Evolutionary conservation across 2,888 invertebrate species (phyloP), one percentile per base, ranked within the genome.

Genomic region (Meteorus cinctellus): DNA sequence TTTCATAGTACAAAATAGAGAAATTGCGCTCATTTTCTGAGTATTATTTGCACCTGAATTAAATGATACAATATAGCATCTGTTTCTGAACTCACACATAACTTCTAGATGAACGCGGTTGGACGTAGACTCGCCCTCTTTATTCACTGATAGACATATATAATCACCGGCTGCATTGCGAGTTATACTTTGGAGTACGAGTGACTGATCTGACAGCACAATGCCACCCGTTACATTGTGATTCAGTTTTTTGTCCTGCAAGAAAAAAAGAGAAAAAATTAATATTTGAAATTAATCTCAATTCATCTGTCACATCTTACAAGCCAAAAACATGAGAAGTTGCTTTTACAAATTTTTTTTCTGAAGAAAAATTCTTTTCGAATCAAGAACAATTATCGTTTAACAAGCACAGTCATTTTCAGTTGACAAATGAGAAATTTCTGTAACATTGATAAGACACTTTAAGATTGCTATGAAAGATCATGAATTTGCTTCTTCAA

Each of bases 121-220:
- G 78, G 91, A 91, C 79, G 87, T 91, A 80, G 95, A 95, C 83
- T 94, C 95, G 62, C 96, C 97, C 89, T 96, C 96, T 70, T 94
- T 92, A 89, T 97, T 97, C 74, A 94, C 94, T 41, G 96, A 96
- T 90, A 95, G 92, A 88, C 97, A 97, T 76, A 95, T 95, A 91
- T 96, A 97, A 89, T 95, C 95, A n/a, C 97, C 97, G 59, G 96
- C 95, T 68, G 95, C 94, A 77, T 94, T 93, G 81, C 96, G 92
- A 70, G 95, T 95, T 81, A 97, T 96, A 84, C 95, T 95, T 89
- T 97, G 97, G 80, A 97, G 93, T 27, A 97, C 96, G 82, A 97
- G 91, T 87, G 96, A 96, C 90, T 96, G 96, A 87, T 96, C 96
- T 88, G 96, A 96, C 85, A 96, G 93, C 84, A 96, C 96, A 77